A percentile compares a stretch with the other conserved stretches of the same genome.
These are phyloP conservation scores for Carduelis carduelis DNA, from an alignment of 2,797 vertebrate genomes.

Conservation along the genomic window DNA sequence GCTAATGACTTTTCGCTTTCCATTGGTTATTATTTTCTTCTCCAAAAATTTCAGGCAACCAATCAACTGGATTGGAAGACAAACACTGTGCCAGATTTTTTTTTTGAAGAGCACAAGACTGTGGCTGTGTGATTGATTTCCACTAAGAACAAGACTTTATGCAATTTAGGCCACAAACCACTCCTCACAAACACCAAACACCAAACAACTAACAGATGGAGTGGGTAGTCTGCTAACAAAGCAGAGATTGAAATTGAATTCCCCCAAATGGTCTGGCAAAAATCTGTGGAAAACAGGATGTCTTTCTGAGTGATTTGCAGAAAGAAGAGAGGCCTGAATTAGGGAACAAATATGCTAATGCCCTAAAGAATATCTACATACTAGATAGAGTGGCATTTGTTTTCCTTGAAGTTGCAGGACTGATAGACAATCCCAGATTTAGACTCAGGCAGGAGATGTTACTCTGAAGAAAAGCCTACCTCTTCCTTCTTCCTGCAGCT, in stretches of 20 bases:
- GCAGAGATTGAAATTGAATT: slow-evolving; percentile 4
- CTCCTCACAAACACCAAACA: slow-evolving; percentile 31
- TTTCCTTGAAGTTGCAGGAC: background rate
- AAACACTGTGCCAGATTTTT: background rate
- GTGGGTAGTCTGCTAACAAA: slow-evolving; percentile 10
- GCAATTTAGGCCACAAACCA: slow-evolving; percentile 36
- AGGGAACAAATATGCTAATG: background rate
- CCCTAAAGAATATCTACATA: background rate
- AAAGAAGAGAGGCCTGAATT: background rate
- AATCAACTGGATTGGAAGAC: background rate
- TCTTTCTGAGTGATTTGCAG: background rate
- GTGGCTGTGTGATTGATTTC: background rate
- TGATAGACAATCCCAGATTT: background rate
- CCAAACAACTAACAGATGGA: slow-evolving; percentile 47
- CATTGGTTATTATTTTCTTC: background rate
- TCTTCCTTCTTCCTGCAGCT: background rate
- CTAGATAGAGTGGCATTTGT: background rate
- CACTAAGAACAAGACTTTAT: background rate
- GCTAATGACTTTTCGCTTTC: background rate
- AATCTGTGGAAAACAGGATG: slow-evolving; percentile 25
- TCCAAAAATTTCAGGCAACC: background rate
- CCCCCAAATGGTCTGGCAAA: background rate
- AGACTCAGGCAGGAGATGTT: background rate
- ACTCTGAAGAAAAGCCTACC: background rate
- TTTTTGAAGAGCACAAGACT: background rate